Base-by-base conservation (phyloP, 1,140 invertebrate species). In the Lucilia cuprina region DNA sequence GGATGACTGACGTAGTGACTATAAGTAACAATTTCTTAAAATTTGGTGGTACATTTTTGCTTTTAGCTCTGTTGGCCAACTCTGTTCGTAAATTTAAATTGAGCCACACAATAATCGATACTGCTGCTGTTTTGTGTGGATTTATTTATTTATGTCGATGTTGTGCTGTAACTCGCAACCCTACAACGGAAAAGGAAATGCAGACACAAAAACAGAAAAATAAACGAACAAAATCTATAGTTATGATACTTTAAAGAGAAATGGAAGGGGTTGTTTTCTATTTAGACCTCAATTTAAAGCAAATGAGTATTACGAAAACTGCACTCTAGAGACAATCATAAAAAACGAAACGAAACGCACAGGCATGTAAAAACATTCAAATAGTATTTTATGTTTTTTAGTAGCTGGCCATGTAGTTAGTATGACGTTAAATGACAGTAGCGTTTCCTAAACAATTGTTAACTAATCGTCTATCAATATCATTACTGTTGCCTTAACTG, bases 81-180 rank as follows among this genome's bases (percentile, higher is more conserved):
- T 60, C n/a, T 41, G 47, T 80, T 50, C 19, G 77, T 50, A 80
- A 80, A 80, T 80, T 80, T 80, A 80, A 80, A 80, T 80, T 80
- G 35, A 17, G 77, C 17, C 49, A 83, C 82, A 65, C 30, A 60
- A 50, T 84, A 84, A 84, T 84, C 84, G 84, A 84, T 84, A 83
- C 75, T 84, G 41, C 41, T 34, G 60, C 82, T 82, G 21, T 25
- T 55, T 30, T 41, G 41, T 78, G 75, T 41, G n/a, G 34, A 41
- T 78, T 49, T 80, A 21, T 50, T 80, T 25, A 13, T 80, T 80
- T 25, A 13, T 80, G 9, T 5, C 74, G 14, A 34, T 17, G 25
- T 78, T n/a, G 17, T 47, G 34, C n/a, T 12, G 41, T 19, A 41
- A 21, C 34, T 25, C 47, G 34, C 77, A 21, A 50, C 77, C 77